Evolutionary conservation across 2,113 vertebrate genomes (phyloP).

Genomic region (Albula goreensis): DNA sequence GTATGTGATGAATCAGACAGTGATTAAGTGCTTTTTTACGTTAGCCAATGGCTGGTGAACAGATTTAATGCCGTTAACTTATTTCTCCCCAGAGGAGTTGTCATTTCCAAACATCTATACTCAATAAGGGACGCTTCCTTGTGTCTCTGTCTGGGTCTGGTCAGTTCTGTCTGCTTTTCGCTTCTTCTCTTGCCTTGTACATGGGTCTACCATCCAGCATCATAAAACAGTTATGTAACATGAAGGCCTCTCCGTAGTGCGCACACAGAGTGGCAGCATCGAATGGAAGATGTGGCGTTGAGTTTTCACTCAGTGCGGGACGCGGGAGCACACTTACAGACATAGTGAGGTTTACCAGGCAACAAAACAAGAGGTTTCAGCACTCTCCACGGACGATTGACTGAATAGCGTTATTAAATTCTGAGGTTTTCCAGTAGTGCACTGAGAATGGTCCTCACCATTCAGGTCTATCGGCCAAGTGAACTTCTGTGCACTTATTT

Average conservation of each 20-base stretch:
- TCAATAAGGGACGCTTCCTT: conserved; percentile 55
- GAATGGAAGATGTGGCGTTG: not conserved
- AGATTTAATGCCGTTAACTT: conserved; percentile 50
- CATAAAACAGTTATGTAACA: not conserved
- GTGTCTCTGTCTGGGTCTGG: conserved; percentile 43
- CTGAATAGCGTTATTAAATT: no score
- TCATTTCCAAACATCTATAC: conserved; percentile 32
- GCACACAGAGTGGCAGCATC: not conserved
- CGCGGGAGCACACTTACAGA: not conserved
- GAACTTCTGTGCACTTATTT: no score
- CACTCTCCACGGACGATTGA: no score
- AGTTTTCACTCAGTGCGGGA: not conserved
- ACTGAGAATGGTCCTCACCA: no score
- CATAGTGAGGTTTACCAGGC: no score
- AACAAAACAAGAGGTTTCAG: no score
- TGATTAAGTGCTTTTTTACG: conserved; percentile 40
- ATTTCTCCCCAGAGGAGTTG: conserved; percentile 52
- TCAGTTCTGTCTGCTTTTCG: conserved; percentile 48
- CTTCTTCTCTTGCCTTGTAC: not conserved
- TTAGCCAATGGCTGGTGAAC: conserved; percentile 46
- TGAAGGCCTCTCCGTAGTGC: not conserved
- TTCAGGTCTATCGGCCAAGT: no score
- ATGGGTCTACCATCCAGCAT: not conserved
- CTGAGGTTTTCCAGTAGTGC: no score
- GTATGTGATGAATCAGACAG: not conserved